Evolutionary conservation across 2,888 invertebrate species (phyloP).

Genomic region (Gasteruption jaculator): DNA sequence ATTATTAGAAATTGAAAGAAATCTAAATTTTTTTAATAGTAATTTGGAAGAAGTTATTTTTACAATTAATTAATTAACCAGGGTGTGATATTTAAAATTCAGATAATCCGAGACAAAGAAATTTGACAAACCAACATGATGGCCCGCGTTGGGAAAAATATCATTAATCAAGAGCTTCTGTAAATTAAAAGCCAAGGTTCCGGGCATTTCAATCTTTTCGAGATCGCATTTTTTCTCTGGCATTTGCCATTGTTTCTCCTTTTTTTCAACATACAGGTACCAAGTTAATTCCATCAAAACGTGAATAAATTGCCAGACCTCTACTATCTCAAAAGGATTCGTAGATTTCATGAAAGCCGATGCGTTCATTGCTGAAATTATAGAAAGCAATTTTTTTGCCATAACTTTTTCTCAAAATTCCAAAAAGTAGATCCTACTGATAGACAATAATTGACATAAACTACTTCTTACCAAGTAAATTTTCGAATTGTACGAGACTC

Average conservation of each 20-base stretch:
- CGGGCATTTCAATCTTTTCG: constrained; percentile 47
- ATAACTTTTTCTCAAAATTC: constrained; percentile 40
- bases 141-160: constrained; percentile 51
- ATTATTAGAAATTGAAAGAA: too few relatives aligned
- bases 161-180: constrained; percentile 55
- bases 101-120: neutral
- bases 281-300: constrained; percentile 56
- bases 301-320: constrained; percentile 62
- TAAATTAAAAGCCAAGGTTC: constrained; percentile 55
- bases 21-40: too few relatives aligned
- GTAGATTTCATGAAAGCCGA: constrained; percentile 49
- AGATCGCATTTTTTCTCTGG: too few relatives aligned
- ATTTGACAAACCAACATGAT: constrained; percentile 48
- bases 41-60: too few relatives aligned
- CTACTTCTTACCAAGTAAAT: constrained; percentile 50
- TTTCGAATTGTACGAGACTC: constrained; percentile 56
- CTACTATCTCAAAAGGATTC: constrained; percentile 59
- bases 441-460: neutral
- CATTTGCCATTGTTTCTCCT: constrained; percentile 50
- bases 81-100: neutral
- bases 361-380: constrained; percentile 22
- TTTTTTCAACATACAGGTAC: constrained; percentile 52
- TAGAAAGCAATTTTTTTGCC: too few relatives aligned
- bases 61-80: too few relatives aligned
- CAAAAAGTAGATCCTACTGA: too few relatives aligned